phyloP scores from a whole-genome alignment of 2,113 vertebrate genomes.

The Hipposideros armiger region DNA sequence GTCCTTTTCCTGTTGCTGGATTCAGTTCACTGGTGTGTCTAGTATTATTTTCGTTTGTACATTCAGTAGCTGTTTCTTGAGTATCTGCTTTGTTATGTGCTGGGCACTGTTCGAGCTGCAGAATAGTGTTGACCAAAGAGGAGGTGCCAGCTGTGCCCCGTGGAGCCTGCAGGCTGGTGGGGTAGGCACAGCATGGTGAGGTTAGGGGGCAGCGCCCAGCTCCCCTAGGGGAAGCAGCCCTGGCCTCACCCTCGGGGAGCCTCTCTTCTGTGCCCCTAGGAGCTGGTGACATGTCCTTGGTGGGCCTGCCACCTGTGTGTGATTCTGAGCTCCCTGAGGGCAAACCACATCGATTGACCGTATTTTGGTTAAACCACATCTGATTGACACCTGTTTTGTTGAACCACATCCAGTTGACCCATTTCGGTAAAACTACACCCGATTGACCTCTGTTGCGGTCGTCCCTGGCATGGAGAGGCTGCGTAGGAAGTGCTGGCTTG shows the following conservation, averaged over 20 bases:
- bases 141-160: not conserved
- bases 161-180: not conserved
- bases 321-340: not conserved
- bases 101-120: not conserved
- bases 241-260: not conserved
- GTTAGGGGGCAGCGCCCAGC: not conserved
- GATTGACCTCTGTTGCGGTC: not conserved
- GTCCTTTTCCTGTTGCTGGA: not conserved
- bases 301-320: not conserved
- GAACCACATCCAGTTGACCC: no score
- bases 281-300: fast-evolving
- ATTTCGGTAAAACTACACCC: no score
- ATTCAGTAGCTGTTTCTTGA: not conserved
- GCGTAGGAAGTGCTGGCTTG: not conserved
- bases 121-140: not conserved
- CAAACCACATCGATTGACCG: not conserved
- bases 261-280: not conserved
- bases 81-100: not conserved
- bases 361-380: no score
- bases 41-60: not conserved
- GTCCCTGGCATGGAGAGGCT: not conserved
- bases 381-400: no score
- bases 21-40: not conserved
- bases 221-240: no score
- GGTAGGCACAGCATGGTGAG: no score